Base-by-base conservation (phyloP, 2,888 invertebrate genomes). In the Galeruca laticollis region DNA sequence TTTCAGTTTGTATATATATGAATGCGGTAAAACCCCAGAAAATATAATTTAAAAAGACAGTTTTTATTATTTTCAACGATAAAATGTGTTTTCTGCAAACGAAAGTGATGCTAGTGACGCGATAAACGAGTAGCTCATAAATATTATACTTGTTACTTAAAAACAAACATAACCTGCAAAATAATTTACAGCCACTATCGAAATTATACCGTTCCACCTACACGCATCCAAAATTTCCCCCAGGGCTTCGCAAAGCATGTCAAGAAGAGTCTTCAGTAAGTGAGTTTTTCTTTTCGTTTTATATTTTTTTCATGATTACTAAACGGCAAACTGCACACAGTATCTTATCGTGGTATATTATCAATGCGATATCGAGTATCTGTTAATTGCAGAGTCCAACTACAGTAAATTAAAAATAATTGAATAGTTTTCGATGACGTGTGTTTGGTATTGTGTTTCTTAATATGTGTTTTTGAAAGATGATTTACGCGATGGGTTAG, bases 371-470 rank as follows among this genome's bases (percentile, higher is more conserved):
- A 82, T 82, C 82, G 82, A 82, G 81, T 81, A 81, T 79, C 80
- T 78, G 71, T 80, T 83, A 83, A 83, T 83, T 82, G 82, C 78
- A 83, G 80, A 82, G 81, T 80, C 77, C 80, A 79, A 73, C 72
- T 76, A 80, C 75, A 77, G 80, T 83, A 83, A 83, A 83, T 83
- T 83, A 83, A 83, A 83, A 83, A 83, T 82, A 82, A 83, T 82
- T 83, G 82, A 82, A 81, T 81, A 80, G 79, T 79, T 71, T 72
- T 68, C 70, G 31, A 31, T 54, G 51, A 18, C 51, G 15, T 51
- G 11, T 20, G 15, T 54, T 21, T 54, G 73, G 60, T 60, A 71
- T 73, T 67, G 60, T 40, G 69, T 68, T 69, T 71, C 66, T 71
- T 71, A 69, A 71, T 59, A 33, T 43, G 31, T 54, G 31, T 54